Evolutionary conservation across 2,113 vertebrate genomes (phyloP), one percentile per base, ranked within the genome.

Genomic region (Synchiropus splendidus): DNA sequence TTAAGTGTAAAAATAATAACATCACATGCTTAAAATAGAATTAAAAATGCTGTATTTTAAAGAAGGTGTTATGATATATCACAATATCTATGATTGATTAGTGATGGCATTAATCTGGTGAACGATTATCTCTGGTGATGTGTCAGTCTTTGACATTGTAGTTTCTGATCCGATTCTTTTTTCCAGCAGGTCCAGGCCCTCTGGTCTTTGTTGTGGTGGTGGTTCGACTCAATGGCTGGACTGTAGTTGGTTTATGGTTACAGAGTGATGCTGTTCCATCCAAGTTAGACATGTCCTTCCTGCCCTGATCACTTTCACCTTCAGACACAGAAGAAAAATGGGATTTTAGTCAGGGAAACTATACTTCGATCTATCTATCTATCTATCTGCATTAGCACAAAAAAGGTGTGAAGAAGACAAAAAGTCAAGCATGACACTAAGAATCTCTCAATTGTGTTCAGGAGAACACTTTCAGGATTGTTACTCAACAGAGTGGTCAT

Each of bases 111-210:
- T n/a, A n/a, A n/a, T n/a, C n/a, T n/a, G n/a, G n/a, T n/a, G n/a
- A 39, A 18, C 6, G 9, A 35, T 2, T 41, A 12, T 13, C 12
- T 12, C 5, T 50, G 11, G 3, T 6, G 12, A 12, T 42, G 12
- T 8, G 14, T 58, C 75, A 94, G 51, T 92, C 86, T 76, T 87
- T 92, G 16, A 85, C 15, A 18, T 89, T 94, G 61, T 96, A 95
- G 80, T 95, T 95, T 33, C 89, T 84, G 55, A 92, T 78, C 77
- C 70, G 89, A 27, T 31, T 33, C 10, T 4, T 48, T 39, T 48
- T 64, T 31, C 12, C 30, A 6, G 21, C n/a, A 6, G 17, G 18
- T 67, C 18, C 37, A 18, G 47, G 18, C 42, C 37, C 60, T 1
- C 6, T 43, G 34, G 31, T 54, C 47, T 10, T 64, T 14, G 30